phyloP scores from a whole-genome alignment of 1,140 invertebrate genomes.

The Oryctes rhinoceros region DNA sequence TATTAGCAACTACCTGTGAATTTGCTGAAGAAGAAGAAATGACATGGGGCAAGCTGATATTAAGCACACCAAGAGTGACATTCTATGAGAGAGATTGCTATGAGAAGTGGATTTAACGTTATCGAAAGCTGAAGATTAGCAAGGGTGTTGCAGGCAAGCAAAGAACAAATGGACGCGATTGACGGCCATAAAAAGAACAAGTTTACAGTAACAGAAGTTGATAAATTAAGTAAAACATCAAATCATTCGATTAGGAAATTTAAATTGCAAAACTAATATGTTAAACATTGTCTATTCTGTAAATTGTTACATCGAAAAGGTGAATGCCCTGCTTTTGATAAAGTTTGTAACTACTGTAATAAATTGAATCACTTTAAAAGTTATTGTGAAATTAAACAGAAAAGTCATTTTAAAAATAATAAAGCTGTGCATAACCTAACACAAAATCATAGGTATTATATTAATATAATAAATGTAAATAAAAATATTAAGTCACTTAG shows the following conservation, averaged over 20 bases:
- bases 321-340: background rate
- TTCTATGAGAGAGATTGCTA: no score
- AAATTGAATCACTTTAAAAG: background rate
- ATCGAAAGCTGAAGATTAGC: slow-evolving; percentile 11
- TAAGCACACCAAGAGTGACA: background rate
- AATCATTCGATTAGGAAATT: background rate
- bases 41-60: background rate
- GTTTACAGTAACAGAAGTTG: slow-evolving; percentile 1
- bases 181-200: background rate
- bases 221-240: slow-evolving; percentile 1
- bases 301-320: background rate
- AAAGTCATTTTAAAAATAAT: background rate
- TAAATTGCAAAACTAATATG: background rate
- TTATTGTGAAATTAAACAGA: background rate
- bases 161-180: background rate
- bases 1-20: background rate
- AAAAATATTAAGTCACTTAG: no score
- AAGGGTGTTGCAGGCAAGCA: background rate
- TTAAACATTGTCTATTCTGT: background rate
- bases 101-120: no score
- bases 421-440: no score
- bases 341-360: background rate
- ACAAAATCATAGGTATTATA: no score
- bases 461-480: no score
- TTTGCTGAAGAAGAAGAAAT: background rate